Evolutionary conservation across 2,888 invertebrate species (phyloP).

Genomic region (Nephrocerus scutellatus): DNA sequence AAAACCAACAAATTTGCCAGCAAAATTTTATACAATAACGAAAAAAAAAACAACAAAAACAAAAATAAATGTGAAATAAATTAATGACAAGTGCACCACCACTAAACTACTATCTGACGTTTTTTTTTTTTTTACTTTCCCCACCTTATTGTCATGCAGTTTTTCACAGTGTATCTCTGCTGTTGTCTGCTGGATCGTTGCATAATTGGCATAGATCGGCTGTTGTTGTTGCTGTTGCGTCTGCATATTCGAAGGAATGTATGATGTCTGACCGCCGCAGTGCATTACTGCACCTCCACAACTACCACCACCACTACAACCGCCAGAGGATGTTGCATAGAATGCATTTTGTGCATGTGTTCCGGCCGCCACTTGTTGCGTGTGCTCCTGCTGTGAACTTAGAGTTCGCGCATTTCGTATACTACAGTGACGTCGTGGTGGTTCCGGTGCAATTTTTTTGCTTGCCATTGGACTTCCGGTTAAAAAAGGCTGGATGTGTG

Average conservation of each 20-base stretch:
- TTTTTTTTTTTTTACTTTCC: not conserved
- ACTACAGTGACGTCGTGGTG: conserved; percentile 65
- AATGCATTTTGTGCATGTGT: conserved; percentile 26
- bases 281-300: conserved; percentile 12
- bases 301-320: conserved; percentile 1
- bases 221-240: conserved; percentile 36
- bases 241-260: conserved; percentile 29
- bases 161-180: conserved; percentile 54
- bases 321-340: conserved; percentile 21
- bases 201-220: conserved; percentile 47
- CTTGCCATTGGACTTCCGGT: conserved; percentile 66
- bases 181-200: conserved; percentile 53
- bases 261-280: conserved; percentile 25
- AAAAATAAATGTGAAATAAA: conserved; percentile 60
- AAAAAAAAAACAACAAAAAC: conserved; percentile 46
- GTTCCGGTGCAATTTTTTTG: conserved; percentile 73
- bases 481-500: conserved; percentile 53
- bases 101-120: no score
- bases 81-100: not conserved
- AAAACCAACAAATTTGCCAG: not conserved
- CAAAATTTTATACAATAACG: not conserved
- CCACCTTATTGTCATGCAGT: conserved; percentile 45
- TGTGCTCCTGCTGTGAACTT: conserved; percentile 23
- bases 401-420: conserved; percentile 43
- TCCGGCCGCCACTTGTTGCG: conserved; percentile 22